These are phyloP conservation scores for Heteractis magnifica DNA, from an alignment of 92 coral and sea anemone genomes.

Conservation along the genomic window DNA sequence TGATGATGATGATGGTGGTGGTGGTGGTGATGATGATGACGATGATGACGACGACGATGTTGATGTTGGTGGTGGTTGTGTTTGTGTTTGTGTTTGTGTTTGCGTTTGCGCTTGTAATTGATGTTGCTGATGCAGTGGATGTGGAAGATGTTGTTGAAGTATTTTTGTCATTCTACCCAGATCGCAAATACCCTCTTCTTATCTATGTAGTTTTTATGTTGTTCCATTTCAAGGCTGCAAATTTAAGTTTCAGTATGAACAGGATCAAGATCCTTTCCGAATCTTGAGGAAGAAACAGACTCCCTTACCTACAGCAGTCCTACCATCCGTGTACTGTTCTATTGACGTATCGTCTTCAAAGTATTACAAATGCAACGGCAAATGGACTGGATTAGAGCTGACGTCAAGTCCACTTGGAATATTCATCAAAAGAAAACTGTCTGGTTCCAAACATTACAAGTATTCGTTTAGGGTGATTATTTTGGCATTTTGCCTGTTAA, in stretches of 20 bases:
- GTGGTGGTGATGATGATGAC: too few relatives aligned
- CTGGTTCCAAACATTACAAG: background rate
- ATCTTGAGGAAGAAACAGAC: background rate
- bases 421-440: background rate
- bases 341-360: background rate
- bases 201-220: background rate
- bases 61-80: too few relatives aligned
- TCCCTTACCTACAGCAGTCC: background rate
- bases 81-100: too few relatives aligned
- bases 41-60: too few relatives aligned
- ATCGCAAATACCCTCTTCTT: too few relatives aligned
- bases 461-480: background rate
- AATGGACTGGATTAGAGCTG: background rate
- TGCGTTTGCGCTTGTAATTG: too few relatives aligned
- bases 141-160: too few relatives aligned
- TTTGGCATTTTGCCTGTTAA: background rate
- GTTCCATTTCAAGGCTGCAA: background rate
- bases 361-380: slow-evolving; percentile 11
- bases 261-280: background rate
- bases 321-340: background rate
- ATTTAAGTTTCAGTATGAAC: background rate
- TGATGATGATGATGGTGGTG: too few relatives aligned
- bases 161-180: too few relatives aligned
- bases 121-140: too few relatives aligned
- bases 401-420: slow-evolving; percentile 1